Percentiles rank a stretch among this genome's conserved stretches.
phyloP scores from a whole-genome alignment of 2,797 vertebrate genomes.

The Danio albolineatus region DNA sequence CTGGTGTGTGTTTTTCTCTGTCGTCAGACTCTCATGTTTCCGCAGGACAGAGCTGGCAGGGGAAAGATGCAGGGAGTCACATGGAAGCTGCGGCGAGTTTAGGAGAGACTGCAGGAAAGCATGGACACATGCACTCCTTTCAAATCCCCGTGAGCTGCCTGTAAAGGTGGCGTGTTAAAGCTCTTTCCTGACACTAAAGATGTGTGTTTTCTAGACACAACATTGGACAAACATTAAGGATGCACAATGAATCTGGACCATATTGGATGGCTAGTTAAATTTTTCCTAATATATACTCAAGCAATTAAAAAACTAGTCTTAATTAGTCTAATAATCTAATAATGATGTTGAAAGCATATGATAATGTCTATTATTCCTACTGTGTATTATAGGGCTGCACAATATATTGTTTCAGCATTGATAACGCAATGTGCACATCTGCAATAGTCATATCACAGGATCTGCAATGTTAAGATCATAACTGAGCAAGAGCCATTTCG shows the following conservation, averaged over 20 bases:
- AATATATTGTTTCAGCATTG: no score
- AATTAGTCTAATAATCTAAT: no score
- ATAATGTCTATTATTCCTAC: no score
- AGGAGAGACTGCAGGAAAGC: background rate
- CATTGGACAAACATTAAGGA: background rate
- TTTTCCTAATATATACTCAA: background rate
- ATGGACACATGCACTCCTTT: background rate
- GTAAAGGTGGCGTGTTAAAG: constrained; percentile 1
- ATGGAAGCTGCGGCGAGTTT: constrained; percentile 29
- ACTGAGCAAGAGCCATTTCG: no score
- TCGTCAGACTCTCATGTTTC: constrained; percentile 26
- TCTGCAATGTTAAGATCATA: no score
- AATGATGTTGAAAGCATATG: background rate
- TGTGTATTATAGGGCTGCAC: no score
- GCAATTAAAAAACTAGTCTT: no score
- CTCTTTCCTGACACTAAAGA: background rate
- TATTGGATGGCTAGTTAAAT: background rate
- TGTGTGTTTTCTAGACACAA: background rate
- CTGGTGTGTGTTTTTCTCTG: background rate
- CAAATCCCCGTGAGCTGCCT: background rate
- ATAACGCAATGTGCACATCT: no score
- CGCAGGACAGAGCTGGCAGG: constrained; percentile 6
- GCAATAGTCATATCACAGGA: no score
- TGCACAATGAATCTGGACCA: background rate
- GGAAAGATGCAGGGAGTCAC: constrained; percentile 28